Evolutionary conservation across 53 echinoderm and acorn worm genomes (phyloP).

Genomic region (Antedon mediterranea): DNA sequence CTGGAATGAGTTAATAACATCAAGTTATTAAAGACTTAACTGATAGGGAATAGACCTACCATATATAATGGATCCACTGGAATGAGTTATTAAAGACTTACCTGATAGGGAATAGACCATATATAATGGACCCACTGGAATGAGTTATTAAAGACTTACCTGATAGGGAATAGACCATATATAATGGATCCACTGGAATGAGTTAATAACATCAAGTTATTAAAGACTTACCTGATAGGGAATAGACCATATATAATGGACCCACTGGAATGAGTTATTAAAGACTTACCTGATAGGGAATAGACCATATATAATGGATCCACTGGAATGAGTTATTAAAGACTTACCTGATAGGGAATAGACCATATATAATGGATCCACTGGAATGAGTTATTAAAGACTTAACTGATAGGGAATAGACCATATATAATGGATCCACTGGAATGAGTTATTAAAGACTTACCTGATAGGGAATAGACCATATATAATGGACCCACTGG

Average conservation of each 20-base stretch:
- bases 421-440: no score
- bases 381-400: slow-evolving; percentile 50
- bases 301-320: slow-evolving; percentile 21
- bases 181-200: no score
- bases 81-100: no score
- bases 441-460: not conserved
- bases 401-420: no score
- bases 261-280: slow-evolving; percentile 27
- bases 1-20: no score
- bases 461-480: not conserved
- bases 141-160: no score
- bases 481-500: slow-evolving; percentile 43
- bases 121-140: slow-evolving; percentile 44
- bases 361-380: slow-evolving; percentile 29
- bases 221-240: not conserved
- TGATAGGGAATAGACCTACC: not conserved
- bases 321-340: slow-evolving; percentile 35
- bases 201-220: no score
- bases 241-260: slow-evolving; percentile 19
- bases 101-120: not conserved
- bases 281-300: not conserved
- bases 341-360: not conserved
- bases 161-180: no score
- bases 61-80: no score
- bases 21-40: no score